A percentile compares a stretch with the other conserved stretches of the same genome.
phyloP scores from a whole-genome alignment of 2,113 vertebrate genomes.

The Ptyas mucosa region DNA sequence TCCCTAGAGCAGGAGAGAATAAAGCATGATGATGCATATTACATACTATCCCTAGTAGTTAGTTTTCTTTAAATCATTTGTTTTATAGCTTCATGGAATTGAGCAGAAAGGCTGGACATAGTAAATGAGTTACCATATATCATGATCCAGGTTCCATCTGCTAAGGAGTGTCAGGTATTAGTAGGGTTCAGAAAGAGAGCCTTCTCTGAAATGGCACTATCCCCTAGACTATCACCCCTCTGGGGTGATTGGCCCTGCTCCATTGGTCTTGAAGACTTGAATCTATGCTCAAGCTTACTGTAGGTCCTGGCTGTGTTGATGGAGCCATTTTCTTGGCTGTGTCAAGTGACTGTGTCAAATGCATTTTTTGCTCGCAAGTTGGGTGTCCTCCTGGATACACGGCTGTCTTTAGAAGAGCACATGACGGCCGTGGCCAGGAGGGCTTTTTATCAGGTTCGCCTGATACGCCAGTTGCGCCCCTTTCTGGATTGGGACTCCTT shows the following conservation, averaged over 20 bases:
- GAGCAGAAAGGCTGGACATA: background rate
- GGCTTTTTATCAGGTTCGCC: too few relatives aligned
- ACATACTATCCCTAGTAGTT: background rate
- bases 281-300: background rate
- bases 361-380: too few relatives aligned
- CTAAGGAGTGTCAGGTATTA: background rate
- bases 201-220: background rate
- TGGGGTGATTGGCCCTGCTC: background rate
- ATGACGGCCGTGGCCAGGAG: too few relatives aligned
- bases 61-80: background rate
- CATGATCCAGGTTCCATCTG: background rate
- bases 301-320: background rate
- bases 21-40: background rate
- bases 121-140: background rate
- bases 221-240: background rate
- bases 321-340: background rate
- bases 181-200: background rate
- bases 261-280: background rate
- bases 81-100: background rate
- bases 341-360: background rate
- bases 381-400: too few relatives aligned
- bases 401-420: too few relatives aligned
- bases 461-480: too few relatives aligned
- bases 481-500: too few relatives aligned
- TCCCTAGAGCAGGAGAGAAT: background rate